Evolutionary conservation across 2,113 vertebrate species (phyloP).

Genomic region (Semnopithecus entellus): DNA sequence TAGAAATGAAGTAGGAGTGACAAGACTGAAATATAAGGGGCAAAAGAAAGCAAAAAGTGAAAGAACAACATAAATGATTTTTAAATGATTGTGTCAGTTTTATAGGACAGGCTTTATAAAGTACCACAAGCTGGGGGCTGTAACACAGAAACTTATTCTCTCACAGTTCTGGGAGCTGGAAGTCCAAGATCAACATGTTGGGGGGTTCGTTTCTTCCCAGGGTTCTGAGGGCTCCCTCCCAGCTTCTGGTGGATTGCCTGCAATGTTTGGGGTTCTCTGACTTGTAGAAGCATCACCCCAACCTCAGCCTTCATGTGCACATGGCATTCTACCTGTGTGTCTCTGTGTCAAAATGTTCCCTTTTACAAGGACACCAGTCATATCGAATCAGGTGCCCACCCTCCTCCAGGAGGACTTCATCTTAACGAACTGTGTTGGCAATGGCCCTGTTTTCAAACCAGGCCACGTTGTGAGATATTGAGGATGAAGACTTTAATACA

Average conservation of each 20-base stretch:
- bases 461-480: background rate
- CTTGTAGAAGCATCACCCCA: background rate
- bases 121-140: accelerated
- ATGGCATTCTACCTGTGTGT: background rate
- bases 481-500: background rate
- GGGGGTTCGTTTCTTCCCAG: background rate
- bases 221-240: background rate
- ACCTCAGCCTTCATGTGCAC: background rate
- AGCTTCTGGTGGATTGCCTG: background rate
- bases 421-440: background rate
- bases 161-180: accelerated
- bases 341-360: background rate
- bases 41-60: background rate
- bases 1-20: background rate
- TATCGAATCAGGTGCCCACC: accelerated
- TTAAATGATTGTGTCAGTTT: too few relatives aligned
- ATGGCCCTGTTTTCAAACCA: background rate
- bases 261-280: background rate
- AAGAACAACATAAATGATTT: accelerated
- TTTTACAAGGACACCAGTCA: background rate
- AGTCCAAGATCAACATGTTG: background rate
- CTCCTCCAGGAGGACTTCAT: background rate
- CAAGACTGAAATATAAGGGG: too few relatives aligned
- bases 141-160: accelerated
- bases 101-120: background rate